phyloP scores from a whole-genome alignment of 1,140 invertebrate species.

The Megathymus violae region DNA sequence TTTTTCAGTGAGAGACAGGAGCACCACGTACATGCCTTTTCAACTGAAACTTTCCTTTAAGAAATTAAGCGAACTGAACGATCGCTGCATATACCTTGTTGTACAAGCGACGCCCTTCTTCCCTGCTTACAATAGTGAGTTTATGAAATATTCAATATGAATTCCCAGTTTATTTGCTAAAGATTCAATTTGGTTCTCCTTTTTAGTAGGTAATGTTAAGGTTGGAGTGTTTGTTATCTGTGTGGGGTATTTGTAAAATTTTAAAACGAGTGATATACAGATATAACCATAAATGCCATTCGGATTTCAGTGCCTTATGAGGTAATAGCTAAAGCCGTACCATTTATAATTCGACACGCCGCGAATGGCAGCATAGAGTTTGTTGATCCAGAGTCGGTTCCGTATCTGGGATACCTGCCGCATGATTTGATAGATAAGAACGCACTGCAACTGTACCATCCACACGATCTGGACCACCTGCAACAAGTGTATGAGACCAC shows the following conservation, averaged over 20 bases:
- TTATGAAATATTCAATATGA: too few relatives aligned
- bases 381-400: conserved; percentile 90
- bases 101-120: conserved; percentile 89
- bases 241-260: too few relatives aligned
- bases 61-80: conserved; percentile 84
- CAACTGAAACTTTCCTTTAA: conserved; percentile 88
- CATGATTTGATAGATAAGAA: conserved; percentile 93
- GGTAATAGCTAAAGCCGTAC: conserved; percentile 56
- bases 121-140: conserved; percentile 90
- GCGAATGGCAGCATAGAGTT: conserved; percentile 89
- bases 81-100: conserved; percentile 86
- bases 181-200: too few relatives aligned
- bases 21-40: conserved; percentile 89
- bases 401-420: conserved; percentile 93
- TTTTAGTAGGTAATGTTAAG: too few relatives aligned
- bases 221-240: too few relatives aligned
- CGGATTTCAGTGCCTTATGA: conserved; percentile 86
- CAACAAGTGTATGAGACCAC: conserved; percentile 93
- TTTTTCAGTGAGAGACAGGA: conserved; percentile 85
- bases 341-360: conserved; percentile 91
- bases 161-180: too few relatives aligned
- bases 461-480: conserved; percentile 91
- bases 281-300: too few relatives aligned
- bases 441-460: conserved; percentile 94
- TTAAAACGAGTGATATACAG: too few relatives aligned